Percentiles rank a stretch among this genome's conserved stretches.
phyloP scores from a whole-genome alignment of 2,888 invertebrate species.

The Tachina lurida region DNA sequence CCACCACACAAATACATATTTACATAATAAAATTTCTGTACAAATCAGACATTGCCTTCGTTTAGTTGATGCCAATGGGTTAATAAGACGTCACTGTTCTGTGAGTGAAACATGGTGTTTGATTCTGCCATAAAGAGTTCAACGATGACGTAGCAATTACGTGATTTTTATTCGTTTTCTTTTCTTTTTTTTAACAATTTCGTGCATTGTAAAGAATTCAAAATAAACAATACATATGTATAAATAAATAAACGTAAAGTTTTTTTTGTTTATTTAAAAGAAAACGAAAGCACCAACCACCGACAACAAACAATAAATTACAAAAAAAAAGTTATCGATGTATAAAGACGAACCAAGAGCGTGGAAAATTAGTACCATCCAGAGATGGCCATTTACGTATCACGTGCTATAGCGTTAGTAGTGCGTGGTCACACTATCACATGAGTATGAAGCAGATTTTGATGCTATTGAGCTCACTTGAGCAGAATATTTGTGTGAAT shows the following conservation, averaged over 20 bases:
- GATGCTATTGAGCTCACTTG: too few relatives aligned
- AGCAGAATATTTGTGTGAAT: too few relatives aligned
- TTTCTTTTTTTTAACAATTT: slow-evolving; percentile 49
- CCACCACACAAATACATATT: neutral
- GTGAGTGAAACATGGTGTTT: slow-evolving; percentile 19
- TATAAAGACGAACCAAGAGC: slow-evolving; percentile 14
- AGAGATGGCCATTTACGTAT: too few relatives aligned
- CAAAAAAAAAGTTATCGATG: slow-evolving; percentile 44
- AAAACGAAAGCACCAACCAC: slow-evolving; percentile 58
- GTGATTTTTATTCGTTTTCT: slow-evolving; percentile 33
- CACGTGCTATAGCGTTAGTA: too few relatives aligned
- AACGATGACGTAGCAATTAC: slow-evolving; percentile 64
- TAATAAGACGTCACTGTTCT: neutral
- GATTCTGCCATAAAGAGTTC: slow-evolving; percentile 56
- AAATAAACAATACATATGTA: slow-evolving; percentile 58
- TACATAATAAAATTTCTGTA: neutral
- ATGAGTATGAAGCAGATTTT: too few relatives aligned
- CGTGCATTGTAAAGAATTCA: slow-evolving; percentile 67
- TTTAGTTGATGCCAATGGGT: too few relatives aligned
- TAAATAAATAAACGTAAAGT: slow-evolving; percentile 35
- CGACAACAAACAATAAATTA: slow-evolving; percentile 3
- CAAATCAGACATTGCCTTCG: too few relatives aligned
- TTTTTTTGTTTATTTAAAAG: slow-evolving; percentile 33
- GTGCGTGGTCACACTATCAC: too few relatives aligned
- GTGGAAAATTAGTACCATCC: neutral